phyloP scores from a whole-genome alignment of 92 coral and sea anemone genomes.

The Micromussa lordhowensis region DNA sequence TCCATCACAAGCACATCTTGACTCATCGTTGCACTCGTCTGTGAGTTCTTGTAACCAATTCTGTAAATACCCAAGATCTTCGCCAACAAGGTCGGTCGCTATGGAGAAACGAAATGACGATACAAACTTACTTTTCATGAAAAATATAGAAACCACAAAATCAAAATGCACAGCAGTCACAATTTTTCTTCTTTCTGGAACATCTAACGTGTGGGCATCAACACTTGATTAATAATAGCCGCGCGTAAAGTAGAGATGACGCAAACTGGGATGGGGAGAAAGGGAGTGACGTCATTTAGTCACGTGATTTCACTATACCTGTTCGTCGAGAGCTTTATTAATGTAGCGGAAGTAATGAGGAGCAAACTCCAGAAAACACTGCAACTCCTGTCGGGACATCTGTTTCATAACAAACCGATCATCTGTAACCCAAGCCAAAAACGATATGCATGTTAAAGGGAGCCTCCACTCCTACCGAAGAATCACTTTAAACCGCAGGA shows the following conservation, averaged over 20 bases:
- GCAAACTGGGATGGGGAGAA: background rate
- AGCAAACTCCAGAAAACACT: constrained; percentile 94
- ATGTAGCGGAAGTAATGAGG: constrained; percentile 95
- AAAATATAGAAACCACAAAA: no score
- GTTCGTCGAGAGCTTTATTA: constrained; percentile 87
- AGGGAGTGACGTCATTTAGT: background rate
- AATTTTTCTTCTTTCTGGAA: background rate
- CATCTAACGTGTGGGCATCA: background rate
- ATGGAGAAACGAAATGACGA: background rate
- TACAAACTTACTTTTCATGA: background rate
- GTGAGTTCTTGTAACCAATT: constrained; percentile 91
- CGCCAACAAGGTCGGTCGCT: constrained; percentile 95
- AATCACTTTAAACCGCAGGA: no score
- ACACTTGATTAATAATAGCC: background rate
- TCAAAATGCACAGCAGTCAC: background rate
- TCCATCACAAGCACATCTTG: constrained; percentile 98
- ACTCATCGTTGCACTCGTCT: constrained; percentile 84
- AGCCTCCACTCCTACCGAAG: no score
- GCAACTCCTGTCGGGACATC: constrained; percentile 95
- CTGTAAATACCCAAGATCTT: constrained; percentile 96
- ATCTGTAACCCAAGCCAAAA: constrained; percentile 63
- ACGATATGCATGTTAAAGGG: background rate
- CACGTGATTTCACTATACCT: constrained; percentile 55
- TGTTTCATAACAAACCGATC: constrained; percentile 97
- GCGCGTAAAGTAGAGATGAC: background rate